Base-by-base conservation (phyloP, 1,140 invertebrate genomes). In the Drosophila bifasciata region DNA sequence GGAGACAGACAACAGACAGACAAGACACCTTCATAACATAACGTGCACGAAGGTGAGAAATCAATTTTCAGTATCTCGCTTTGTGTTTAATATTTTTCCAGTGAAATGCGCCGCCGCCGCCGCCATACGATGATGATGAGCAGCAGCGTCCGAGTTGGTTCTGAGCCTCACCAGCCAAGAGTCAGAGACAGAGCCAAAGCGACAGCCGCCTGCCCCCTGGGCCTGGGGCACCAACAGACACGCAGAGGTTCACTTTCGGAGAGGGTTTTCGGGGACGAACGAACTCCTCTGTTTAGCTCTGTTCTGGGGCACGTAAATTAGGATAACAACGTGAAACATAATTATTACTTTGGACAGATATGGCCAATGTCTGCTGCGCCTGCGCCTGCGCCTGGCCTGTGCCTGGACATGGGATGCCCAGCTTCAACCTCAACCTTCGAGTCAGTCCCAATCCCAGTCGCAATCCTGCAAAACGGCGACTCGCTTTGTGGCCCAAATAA, bases 261-360 rank as follows among this genome's bases (percentile, higher is more conserved):
- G 19, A 3, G 48, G 5, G 43, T 63, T 68, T 49, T 63, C 11
- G 17, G 19, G 9, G 15, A 3, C 39, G 25, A 32, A 32, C n/a
- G n/a, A n/a, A n/a, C n/a, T n/a, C n/a, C 32, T 15, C 44, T 58
- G 76, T 32, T 56, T 68, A 41, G 43, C 62, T 41, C 46, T 60
- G 69, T 78, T 77, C 74, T 79, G 58, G 73, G 83, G 83, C 83
- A 88, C 83, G 83, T 88, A 88, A 88, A 88, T 88, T 88, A 88
- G 83, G 83, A 88, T 88, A 88, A 88, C 83, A 88, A 88, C 83
- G 83, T 88, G 83, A 88, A 88, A 88, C 83, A 88, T 88, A 88
- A 88, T 88, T 88, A 88, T 88, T 88, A 83, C 83, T 79, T 83
- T 83, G 75, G 83, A 88, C 83, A 88, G 83, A 88, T 88, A 88